These are phyloP conservation scores for Gasteruption jaculator DNA, from an alignment of 2,888 invertebrate genomes.

Conservation along the genomic window DNA sequence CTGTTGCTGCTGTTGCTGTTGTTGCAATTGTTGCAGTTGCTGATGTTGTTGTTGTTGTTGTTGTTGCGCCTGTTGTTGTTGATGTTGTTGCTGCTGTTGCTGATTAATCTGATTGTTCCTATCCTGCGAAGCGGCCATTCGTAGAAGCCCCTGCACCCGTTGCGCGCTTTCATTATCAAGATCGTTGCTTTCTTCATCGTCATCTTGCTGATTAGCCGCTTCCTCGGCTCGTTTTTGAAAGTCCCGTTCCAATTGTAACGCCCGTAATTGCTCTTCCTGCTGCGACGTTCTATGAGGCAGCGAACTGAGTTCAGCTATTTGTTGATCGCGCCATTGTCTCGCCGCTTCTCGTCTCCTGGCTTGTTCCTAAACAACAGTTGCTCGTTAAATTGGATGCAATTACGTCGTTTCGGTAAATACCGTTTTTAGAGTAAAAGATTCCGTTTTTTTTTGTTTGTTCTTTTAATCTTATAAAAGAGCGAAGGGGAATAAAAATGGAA, in stretches of 20 bases:
- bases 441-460: too few relatives aligned
- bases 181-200: constrained; percentile 56
- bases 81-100: constrained; percentile 33
- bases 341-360: constrained; percentile 72
- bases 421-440: background rate
- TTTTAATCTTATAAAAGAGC: background rate
- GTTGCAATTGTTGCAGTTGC: too few relatives aligned
- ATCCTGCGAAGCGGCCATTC: constrained; percentile 49
- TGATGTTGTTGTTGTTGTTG: constrained; percentile 33
- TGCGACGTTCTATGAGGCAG: constrained; percentile 67
- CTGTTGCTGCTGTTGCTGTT: constrained; percentile 23
- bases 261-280: constrained; percentile 83
- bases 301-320: constrained; percentile 74
- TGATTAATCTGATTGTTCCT: constrained; percentile 30
- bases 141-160: constrained; percentile 55
- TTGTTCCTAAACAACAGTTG: constrained; percentile 57
- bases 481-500: too few relatives aligned
- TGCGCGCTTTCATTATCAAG: constrained; percentile 51
- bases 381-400: too few relatives aligned
- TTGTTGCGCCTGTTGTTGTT: constrained; percentile 8
- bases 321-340: constrained; percentile 77
- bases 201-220: constrained; percentile 65
- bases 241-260: constrained; percentile 88
- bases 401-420: constrained; percentile 5
- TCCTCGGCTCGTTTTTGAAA: constrained; percentile 89